Evolutionary conservation across 2,113 vertebrate genomes (phyloP), one percentile per base, ranked within the genome.

Genomic region (Phainopepla nitens): DNA sequence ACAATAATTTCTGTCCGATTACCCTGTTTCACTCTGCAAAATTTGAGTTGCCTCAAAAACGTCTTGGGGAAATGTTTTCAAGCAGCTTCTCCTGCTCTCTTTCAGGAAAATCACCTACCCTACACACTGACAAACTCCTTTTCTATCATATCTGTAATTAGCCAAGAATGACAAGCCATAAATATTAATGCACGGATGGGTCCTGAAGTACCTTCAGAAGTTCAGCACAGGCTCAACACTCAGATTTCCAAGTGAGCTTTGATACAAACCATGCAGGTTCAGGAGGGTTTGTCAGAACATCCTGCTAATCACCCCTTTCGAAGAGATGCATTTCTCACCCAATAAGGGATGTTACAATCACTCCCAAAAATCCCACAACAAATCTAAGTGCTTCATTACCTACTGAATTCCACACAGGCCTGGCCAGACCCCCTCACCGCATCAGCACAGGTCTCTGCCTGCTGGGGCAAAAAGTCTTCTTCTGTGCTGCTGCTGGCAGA

Each of bases 211-310:
- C 56, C 56, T 82, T 92, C 76, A 83, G 44, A 90, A 87, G 57
- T 45, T 95, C 68, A 93, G 57, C 61, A 80, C 11, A 57, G 65
- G 51, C 62, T 80, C 64, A 60, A 33, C 13, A 94, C 24, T 23
- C 84, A 89, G 73, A 82, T 69, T 90, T 76, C 66, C 58, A 79
- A 64, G 41, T 0, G 1, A 82, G 57, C 36, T 88, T 89, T 83
- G 56, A 87, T 57, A 89, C 41, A 90, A 87, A 79, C 69, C 64
- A 56, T 87, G 35, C 47, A 75, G 60, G 62, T 86, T 83, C 31
- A 64, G 29, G n/a, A 93, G 69, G 64, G 79, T 69, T 83, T 96
- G 90, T 90, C 85, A 94, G 90, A 96, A 95, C 92, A 92, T 28
- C 53, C 56, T 53, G 44, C 41, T 93, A 41, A 85, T 91, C 77